Conservation (phyloP, 2,113 vertebrate species). For the Charina bottae region DNA sequence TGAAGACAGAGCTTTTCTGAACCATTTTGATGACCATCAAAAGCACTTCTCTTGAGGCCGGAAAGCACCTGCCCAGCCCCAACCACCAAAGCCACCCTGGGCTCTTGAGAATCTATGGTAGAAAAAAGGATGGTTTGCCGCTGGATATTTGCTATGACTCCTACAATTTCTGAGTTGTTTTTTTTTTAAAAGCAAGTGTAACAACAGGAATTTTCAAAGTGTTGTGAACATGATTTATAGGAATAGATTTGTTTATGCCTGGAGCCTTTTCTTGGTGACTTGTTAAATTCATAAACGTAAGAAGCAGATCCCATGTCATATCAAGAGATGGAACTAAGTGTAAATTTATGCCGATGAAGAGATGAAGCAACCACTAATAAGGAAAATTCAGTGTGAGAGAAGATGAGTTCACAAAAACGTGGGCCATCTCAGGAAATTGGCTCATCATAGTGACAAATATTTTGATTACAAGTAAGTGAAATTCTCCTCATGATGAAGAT, state of each 20-base stretch:
- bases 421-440: not conserved
- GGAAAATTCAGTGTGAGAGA: not conserved
- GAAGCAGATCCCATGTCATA: not conserved
- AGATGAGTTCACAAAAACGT: not conserved
- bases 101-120: not conserved
- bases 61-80: not conserved
- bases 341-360: not conserved
- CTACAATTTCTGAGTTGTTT: not conserved
- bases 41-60: not conserved
- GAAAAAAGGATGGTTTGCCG: not conserved
- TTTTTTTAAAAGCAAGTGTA: not conserved
- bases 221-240: constrained; percentile 5
- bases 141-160: not conserved
- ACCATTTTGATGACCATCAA: not conserved
- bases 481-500: not conserved
- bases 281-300: not conserved
- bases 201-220: not conserved
- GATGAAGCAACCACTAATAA: not conserved
- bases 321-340: not conserved
- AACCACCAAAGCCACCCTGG: not conserved
- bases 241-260: constrained; percentile 8
- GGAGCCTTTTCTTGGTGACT: not conserved
- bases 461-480: not conserved
- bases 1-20: not conserved
- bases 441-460: not conserved